Base-by-base conservation (phyloP, 2,113 vertebrate species). In the Rhinoderma darwinii region DNA sequence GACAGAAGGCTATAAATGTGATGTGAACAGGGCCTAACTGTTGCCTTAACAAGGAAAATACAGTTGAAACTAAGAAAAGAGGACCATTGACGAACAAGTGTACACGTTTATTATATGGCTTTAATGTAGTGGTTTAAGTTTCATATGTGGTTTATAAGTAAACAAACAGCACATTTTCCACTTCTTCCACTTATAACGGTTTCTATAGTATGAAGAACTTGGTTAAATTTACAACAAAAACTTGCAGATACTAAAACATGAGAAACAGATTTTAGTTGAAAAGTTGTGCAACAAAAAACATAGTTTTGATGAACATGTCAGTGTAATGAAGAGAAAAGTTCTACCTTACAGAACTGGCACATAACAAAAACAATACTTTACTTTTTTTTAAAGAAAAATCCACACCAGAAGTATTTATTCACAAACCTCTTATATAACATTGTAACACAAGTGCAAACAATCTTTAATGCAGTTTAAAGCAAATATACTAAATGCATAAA, bases 351-450 rank as follows among this genome's bases (percentile, higher is more conserved):
- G 22, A n/a, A 47, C 15, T n/a, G n/a, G 39, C 14, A 44, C 22
- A 0, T 44, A 74, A 25, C 20, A 75, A 43, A 75, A 27, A 14
- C 3, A 75, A 78, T 78, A 77, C 51, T 32, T 77, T 32, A 77
- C 2, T 30, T 73, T 9, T 51, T 30, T 73, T 9, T 51, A 54
- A 44, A 54, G 27, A 78, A 54, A 9, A 51, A 51, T 35, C 27
- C 2, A 76, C 10, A 27, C 9, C 2, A 74, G n/a, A 30, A 32
- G n/a, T 51, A 5, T 3, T 77, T 51, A 32, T 22, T 54, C 27
- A 78, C 44, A 77, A 20, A 77, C 41, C n/a, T 76, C n/a, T 75
- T 75, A 43, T 44, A 32, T 35, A 78, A 78, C n/a, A n/a, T 18
- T 32, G 30, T 78, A 78, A 78, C 44, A 51, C 75, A 78, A 78